Percentiles rank a stretch among this genome's conserved stretches.
Evolutionary conservation across 2,888 invertebrate species (phyloP).

Genomic region (Megalurothrips usitatus): DNA sequence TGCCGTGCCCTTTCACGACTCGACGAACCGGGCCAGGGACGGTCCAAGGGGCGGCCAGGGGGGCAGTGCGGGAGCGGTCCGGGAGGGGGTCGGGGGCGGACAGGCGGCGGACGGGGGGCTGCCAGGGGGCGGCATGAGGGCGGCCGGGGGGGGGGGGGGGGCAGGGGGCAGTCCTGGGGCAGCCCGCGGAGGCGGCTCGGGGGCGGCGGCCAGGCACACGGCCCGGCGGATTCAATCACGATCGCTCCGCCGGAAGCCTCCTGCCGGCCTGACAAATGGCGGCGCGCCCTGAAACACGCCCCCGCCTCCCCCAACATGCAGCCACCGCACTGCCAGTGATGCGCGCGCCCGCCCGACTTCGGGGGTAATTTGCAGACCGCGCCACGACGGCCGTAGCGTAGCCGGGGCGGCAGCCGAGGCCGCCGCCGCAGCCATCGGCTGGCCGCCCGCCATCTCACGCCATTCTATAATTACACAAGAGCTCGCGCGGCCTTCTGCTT

Average conservation of each 20-base stretch:
- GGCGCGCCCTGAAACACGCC: background rate
- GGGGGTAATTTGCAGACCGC: background rate
- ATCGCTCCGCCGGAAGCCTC: background rate
- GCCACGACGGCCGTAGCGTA: too few relatives aligned
- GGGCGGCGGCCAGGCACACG: too few relatives aligned
- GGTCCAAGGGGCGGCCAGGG: too few relatives aligned
- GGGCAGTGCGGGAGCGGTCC: too few relatives aligned
- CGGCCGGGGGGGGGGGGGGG: background rate
- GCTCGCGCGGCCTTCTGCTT: background rate
- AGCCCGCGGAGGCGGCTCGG: background rate
- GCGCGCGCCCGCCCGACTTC: background rate
- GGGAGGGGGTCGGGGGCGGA: too few relatives aligned
- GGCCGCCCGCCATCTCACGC: constrained; percentile 8
- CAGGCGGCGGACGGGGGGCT: background rate
- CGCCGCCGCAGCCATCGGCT: constrained; percentile 5
- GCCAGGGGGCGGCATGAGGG: background rate
- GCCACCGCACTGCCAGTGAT: background rate
- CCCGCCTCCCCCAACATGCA: background rate
- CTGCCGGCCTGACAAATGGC: background rate
- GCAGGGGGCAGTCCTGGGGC: background rate
- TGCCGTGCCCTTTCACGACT: too few relatives aligned
- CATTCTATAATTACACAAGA: constrained; percentile 7
- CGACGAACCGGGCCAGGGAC: too few relatives aligned
- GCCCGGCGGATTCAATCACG: background rate
- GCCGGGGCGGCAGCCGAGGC: too few relatives aligned